Evolutionary conservation across 2,113 vertebrate species (phyloP).

Genomic region (Merops nubicus): DNA sequence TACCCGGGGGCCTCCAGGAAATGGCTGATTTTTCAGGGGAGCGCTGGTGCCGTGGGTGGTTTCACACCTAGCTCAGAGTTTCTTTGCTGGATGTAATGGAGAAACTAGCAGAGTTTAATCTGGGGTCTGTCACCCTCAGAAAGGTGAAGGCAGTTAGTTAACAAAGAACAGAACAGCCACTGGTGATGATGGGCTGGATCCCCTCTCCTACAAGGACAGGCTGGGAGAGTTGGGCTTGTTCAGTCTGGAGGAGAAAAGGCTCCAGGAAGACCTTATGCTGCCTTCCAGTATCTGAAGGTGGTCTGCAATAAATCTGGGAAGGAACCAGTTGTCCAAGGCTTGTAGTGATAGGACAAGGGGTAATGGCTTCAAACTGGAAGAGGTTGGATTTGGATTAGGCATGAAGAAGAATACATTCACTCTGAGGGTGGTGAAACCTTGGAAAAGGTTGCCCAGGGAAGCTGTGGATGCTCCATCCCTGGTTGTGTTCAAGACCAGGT

Average conservation of each 20-base stretch:
- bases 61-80: not conserved
- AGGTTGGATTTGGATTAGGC: not conserved
- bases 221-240: not conserved
- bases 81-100: not conserved
- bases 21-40: not conserved
- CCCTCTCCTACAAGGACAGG: not conserved
- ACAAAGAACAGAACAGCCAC: not conserved
- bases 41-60: fast-evolving
- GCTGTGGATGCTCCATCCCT: not conserved
- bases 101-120: not conserved
- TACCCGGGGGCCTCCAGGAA: not conserved
- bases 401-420: not conserved
- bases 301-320: not conserved
- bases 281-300: not conserved
- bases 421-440: not conserved
- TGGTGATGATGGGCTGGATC: no score
- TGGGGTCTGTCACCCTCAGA: not conserved
- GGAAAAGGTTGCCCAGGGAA: not conserved
- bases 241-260: not conserved
- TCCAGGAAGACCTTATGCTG: not conserved
- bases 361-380: not conserved
- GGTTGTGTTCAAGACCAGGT: not conserved
- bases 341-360: not conserved
- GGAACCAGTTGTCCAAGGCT: not conserved
- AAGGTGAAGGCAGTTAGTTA: not conserved